phyloP scores from a whole-genome alignment of 2,113 vertebrate genomes.

The human region GRCh38 chr7:50622001-50622500 shows the following conservation, averaged over 20 bases:
- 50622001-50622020: rapidly evolving
- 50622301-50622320: not conserved
- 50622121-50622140: not conserved
- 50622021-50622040: not conserved
- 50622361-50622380: too few species aligned
- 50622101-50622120: not conserved
- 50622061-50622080: not conserved
- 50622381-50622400: too few species aligned
- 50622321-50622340: rapidly evolving
- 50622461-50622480: not conserved
- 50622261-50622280: not conserved
- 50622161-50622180: not conserved
- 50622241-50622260: not conserved
- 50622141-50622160: not conserved
- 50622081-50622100: not conserved
- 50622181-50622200: not conserved
- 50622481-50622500: not conserved
- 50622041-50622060: conserved; percentile 56
- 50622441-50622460: not conserved
- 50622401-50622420: not conserved
- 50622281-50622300: rapidly evolving
- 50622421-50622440: not conserved
- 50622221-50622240: not conserved
- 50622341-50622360: rapidly evolving
- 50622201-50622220: not conserved